phyloP scores from a whole-genome alignment of 2,113 vertebrate genomes.

The Micronycteris hirsuta region DNA sequence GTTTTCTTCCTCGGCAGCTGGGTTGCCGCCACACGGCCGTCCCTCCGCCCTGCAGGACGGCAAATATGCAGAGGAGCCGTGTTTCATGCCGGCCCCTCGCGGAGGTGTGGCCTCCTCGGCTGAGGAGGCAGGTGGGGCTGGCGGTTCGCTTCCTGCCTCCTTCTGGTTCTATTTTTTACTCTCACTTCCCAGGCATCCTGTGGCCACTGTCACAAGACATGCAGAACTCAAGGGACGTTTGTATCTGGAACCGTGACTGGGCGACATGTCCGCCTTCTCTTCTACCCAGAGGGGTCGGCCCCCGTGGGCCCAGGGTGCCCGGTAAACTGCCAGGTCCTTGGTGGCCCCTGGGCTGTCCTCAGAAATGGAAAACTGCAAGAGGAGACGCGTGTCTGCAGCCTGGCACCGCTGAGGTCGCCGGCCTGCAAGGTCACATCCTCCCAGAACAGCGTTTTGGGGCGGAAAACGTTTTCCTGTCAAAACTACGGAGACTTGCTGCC shows the following conservation, averaged over 20 bases:
- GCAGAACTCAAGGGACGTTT: neutral
- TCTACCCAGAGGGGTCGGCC: neutral
- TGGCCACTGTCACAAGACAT: neutral
- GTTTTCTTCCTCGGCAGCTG: accelerated
- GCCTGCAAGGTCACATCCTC: too few species aligned
- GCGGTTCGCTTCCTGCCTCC: neutral
- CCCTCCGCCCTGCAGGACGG: neutral
- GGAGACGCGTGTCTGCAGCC: neutral
- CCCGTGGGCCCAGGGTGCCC: accelerated
- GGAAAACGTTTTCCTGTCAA: neutral
- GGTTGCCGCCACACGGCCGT: neutral
- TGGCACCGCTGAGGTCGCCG: too few species aligned
- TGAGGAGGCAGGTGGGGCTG: neutral
- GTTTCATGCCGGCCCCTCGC: neutral
- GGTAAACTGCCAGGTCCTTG: accelerated
- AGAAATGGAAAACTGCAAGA: accelerated
- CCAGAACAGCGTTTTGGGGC: neutral
- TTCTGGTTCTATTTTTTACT: neutral
- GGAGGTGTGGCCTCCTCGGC: neutral
- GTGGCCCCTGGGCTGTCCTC: accelerated
- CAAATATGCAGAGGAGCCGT: neutral
- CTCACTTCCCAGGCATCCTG: neutral
- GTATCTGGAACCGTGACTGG: accelerated
- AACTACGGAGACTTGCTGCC: neutral
- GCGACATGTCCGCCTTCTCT: accelerated